Evolutionary conservation across 2,888 invertebrate genomes (phyloP).

Genomic region (Tipula helvola): DNA sequence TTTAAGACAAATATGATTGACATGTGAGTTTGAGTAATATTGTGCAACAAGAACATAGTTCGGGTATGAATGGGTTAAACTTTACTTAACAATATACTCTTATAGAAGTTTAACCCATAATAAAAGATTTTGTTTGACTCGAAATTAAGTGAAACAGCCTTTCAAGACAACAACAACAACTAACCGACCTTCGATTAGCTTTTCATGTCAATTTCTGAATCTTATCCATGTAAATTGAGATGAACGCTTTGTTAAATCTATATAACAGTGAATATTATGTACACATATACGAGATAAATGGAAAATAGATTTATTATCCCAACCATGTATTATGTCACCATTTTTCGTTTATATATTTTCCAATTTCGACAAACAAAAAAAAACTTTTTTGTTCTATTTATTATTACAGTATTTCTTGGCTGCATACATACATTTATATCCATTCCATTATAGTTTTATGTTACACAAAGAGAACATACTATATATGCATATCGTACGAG

Average conservation of each 20-base stretch:
- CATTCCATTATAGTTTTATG: neutral
- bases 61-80: no score
- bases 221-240: neutral
- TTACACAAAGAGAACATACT: neutral
- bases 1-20: no score
- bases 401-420: neutral
- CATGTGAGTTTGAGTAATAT: no score
- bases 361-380: neutral
- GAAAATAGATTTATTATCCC: neutral
- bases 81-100: no score
- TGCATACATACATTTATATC: neutral
- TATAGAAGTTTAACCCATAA: no score
- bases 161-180: no score
- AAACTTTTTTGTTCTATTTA: neutral
- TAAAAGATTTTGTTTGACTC: no score
- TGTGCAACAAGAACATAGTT: no score
- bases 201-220: neutral
- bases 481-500: neutral
- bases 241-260: neutral
- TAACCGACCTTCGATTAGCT: no score
- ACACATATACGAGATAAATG: neutral
- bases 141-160: no score
- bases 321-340: neutral
- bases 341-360: neutral
- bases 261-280: neutral